Base-by-base conservation (phyloP, 2,797 vertebrate genomes). In the Lepilemur septentrionalis region DNA sequence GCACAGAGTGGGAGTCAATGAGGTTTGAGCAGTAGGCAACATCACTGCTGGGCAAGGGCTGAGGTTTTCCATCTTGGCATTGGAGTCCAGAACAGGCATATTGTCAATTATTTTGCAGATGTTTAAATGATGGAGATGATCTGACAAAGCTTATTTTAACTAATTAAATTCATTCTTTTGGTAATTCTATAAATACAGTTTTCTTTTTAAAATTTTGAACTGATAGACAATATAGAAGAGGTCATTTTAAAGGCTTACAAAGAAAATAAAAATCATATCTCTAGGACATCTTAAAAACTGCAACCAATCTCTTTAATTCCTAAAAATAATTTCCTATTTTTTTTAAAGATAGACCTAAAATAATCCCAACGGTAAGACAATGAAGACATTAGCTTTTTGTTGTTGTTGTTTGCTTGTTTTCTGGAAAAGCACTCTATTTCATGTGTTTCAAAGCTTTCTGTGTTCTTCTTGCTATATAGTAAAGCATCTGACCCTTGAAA, bases 161-260 rank as follows among this genome's bases (percentile, higher is more conserved):
- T 73, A 63, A 55, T 48, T 69, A 69, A 85, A 35, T 92, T 75
- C 70, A 82, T 75, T 78, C 30, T 96, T 93, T 82, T 85, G 11
- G 78, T 63, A 81, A 93, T 52, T 94, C 85, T 38, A 35, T 30
- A 87, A 79, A 43, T 20, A n/a, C 0, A 22, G 28, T 79, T 87
- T 90, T 59, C 73, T 48, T 10, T 92, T 87, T 46, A 93, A 80
- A 59, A 84, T 92, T 87, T 20, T 69, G 18, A 80, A 92, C 15
- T 25, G 5, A 86, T 30, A 73, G 23, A 23, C 15, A 80, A 50
- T 46, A 43, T 67, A 52, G 73, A 88, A 91, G 8, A 59, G 10
- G 38, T 38, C 23, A 59, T 72, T 35, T 76, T 69, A 50, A 90
- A 72, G 50, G 7, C 35, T 63, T 43, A 12, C 48, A 88, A 80